These are phyloP conservation scores for Buteo buteo DNA, from an alignment of 2,113 vertebrate genomes.

Conservation along the genomic window DNA sequence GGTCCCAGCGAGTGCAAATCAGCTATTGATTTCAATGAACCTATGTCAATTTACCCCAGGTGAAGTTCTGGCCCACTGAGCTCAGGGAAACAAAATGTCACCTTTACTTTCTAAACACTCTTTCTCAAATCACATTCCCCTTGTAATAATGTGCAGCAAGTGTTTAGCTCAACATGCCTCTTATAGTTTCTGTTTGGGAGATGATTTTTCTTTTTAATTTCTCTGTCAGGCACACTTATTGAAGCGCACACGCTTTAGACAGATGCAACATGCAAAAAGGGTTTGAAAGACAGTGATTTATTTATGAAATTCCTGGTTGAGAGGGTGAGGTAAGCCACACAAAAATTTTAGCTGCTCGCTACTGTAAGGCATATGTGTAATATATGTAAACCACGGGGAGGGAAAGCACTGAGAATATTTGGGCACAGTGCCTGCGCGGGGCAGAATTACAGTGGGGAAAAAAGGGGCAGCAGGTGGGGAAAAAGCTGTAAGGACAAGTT, in stretches of 20 bases:
- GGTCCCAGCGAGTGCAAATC: neutral
- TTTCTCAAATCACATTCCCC: slow-evolving; percentile 32
- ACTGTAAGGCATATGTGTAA: neutral
- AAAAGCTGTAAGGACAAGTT: neutral
- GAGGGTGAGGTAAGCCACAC: slow-evolving; percentile 30
- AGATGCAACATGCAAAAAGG: slow-evolving; percentile 53
- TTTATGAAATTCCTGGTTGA: slow-evolving; percentile 59
- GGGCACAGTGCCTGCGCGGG: neutral
- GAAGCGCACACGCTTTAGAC: slow-evolving; percentile 41
- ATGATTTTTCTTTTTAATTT: slow-evolving; percentile 71
- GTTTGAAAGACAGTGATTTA: slow-evolving; percentile 66
- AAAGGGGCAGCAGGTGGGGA: neutral
- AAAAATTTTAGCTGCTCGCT: neutral
- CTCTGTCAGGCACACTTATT: slow-evolving; percentile 67
- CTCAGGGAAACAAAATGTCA: slow-evolving; percentile 54
- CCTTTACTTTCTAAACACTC: slow-evolving; percentile 43
- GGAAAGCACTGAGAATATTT: neutral
- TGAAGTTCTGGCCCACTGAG: slow-evolving; percentile 44
- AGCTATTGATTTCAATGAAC: neutral
- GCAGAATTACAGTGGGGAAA: neutral
- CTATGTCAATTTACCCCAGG: neutral
- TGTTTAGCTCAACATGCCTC: slow-evolving; percentile 59
- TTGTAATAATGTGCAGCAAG: slow-evolving; percentile 46
- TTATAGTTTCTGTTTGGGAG: slow-evolving; percentile 50
- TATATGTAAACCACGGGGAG: neutral